A percentile compares a stretch with the other conserved stretches of the same genome.
Conservation (phyloP, 2,797 vertebrate species). For the Poeciliopsis infans region DNA sequence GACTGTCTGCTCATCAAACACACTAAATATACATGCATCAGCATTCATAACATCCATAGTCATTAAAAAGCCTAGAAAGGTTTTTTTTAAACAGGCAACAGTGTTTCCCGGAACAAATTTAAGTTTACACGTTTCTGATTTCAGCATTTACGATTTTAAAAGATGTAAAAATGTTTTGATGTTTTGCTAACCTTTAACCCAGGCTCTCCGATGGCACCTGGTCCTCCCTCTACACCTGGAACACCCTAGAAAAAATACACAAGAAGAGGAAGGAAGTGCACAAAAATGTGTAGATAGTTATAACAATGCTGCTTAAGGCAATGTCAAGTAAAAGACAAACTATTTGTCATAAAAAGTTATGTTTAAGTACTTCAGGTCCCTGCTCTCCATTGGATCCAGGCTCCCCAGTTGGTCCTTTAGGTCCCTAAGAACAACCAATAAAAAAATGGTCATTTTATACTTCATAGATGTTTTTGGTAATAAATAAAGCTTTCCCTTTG, state of each 20-base stretch:
- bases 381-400: conserved; percentile 88
- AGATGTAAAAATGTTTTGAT: background rate
- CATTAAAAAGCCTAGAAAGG: background rate
- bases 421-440: conserved; percentile 79
- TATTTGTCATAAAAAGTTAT: background rate
- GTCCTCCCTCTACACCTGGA: conserved; percentile 89
- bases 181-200: conserved; percentile 85
- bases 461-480: background rate
- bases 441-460: conserved; percentile 44
- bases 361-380: conserved; percentile 86
- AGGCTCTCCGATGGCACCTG: conserved; percentile 87
- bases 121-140: conserved; percentile 12
- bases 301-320: background rate
- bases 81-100: conserved; percentile 8
- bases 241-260: conserved; percentile 79
- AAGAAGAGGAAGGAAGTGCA: background rate
- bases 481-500: conserved; percentile 10
- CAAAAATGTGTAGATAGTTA: background rate
- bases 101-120: conserved; percentile 12
- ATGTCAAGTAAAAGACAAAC: background rate
- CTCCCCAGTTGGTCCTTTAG: conserved; percentile 88
- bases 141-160: background rate
- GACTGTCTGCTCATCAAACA: conserved; percentile 39
- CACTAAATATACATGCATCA: background rate
- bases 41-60: background rate